These are phyloP conservation scores for Sceloporus tristichus DNA, from an alignment of 2,113 vertebrate genomes.

Conservation along the genomic window DNA sequence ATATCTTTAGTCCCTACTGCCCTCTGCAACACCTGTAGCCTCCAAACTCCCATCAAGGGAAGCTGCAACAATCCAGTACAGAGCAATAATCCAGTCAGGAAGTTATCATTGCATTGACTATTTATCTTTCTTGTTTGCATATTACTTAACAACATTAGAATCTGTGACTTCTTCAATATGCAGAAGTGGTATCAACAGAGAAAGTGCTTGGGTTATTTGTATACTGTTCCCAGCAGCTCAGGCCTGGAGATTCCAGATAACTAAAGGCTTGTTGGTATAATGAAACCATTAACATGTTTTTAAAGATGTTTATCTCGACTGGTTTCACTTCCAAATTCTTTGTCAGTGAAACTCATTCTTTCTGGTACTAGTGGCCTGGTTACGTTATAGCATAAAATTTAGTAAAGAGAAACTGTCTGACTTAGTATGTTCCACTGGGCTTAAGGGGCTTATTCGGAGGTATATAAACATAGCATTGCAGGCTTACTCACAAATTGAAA, in stretches of 20 bases:
- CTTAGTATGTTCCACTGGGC: not conserved
- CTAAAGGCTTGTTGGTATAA: not conserved
- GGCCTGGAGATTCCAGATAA: not conserved
- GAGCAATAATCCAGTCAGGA: no score
- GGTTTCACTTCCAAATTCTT: not conserved
- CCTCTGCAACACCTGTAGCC: no score
- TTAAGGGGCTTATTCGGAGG: not conserved
- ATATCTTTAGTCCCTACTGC: no score
- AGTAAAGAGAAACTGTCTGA: not conserved
- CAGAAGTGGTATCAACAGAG: not conserved
- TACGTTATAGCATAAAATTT: not conserved
- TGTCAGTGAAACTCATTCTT: not conserved
- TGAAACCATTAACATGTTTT: constrained; percentile 2
- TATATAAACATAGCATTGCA: not conserved
- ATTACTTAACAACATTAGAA: not conserved
- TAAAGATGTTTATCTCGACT: not conserved
- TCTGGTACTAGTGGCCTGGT: not conserved
- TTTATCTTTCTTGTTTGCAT: not conserved
- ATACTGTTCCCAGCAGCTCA: not conserved
- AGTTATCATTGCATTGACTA: not conserved
- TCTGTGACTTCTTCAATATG: not conserved
- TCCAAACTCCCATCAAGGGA: no score
- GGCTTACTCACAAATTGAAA: not conserved
- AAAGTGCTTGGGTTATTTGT: not conserved
- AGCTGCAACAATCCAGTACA: no score